Conservation (phyloP, 2,113 vertebrate species). For the Sarotherodon lohbergeri region DNA sequence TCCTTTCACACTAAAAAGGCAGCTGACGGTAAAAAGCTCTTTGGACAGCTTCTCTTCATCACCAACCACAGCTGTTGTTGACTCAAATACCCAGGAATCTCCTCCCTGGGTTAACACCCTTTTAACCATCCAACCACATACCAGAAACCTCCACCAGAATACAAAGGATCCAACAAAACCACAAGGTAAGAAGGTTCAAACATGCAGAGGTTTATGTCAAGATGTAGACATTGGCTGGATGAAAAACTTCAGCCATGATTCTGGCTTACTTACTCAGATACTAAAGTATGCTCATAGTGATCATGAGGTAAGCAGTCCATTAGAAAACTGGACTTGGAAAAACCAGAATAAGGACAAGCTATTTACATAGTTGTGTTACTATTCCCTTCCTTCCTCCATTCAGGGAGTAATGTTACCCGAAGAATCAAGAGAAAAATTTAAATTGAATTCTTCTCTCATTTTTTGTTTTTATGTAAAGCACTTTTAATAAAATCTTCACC, state of each 20-base stretch:
- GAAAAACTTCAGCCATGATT: neutral
- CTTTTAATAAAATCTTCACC: neutral
- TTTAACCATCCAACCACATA: slow-evolving; percentile 29
- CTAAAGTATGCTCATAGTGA: neutral
- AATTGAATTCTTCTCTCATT: neutral
- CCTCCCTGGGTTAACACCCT: slow-evolving; percentile 50
- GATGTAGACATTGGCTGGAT: neutral
- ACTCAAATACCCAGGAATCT: slow-evolving; percentile 66
- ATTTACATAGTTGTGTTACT: neutral
- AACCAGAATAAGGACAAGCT: neutral
- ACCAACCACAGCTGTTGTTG: slow-evolving; percentile 66
- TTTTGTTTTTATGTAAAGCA: neutral
- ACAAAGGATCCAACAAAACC: slow-evolving; percentile 3
- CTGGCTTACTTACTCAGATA: neutral
- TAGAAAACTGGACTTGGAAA: neutral
- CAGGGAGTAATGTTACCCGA: neutral
- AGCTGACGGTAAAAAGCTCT: slow-evolving; percentile 36
- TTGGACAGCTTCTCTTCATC: slow-evolving; percentile 61
- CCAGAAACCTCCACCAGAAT: neutral
- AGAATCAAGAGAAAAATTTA: neutral
- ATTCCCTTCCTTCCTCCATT: neutral
- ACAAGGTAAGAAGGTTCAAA: neutral
- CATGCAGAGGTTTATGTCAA: neutral
- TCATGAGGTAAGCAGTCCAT: neutral
- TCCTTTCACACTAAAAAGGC: slow-evolving; percentile 50